Evolutionary conservation across 2,797 vertebrate species (phyloP), one percentile per base, ranked within the genome.

Genomic region (Notolepis coatsorum): DNA sequence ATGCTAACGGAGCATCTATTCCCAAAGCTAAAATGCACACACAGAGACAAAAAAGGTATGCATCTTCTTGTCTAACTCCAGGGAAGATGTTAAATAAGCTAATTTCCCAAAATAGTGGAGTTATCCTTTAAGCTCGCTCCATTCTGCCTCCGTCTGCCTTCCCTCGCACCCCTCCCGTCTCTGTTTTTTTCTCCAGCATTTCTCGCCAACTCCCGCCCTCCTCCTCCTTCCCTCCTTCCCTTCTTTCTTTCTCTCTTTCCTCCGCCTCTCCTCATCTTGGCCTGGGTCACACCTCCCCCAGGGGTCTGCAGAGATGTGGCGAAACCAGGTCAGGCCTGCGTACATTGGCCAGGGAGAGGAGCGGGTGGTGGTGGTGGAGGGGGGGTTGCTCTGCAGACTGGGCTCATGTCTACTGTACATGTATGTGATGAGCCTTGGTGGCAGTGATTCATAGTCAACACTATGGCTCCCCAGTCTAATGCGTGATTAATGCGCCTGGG

Each of bases 241-340:
- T 49, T 7, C 27, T 25, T 18, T 18, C 47, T 28, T 25, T 15
- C 12, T 31, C 30, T 21, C 18, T 24, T 43, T 20, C 15, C 20
- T 13, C 9, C 35, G n/a, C 24, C 21, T 28, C 25, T 10, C 64
- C 49, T 77, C 41, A 31, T 8, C 73, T 62, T 76, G 56, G 41
- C 65, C n/a, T 51, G 67, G 51, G 56, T 23, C 61, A 35, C 65
- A 39, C 68, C 67, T n/a, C 53, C 61, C 49, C 60, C 41, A 12
- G 5, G n/a, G 10, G 68, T 77, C 69, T 74, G 24, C 42, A 79
- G 74, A 61, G 74, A 71, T 73, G 68, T 71, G 71, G 68, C 64
- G 73, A 86, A 90, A 87, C 73, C 84, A 86, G 85, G 86, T 90
- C 86, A 89, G 61, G 65, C 71, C 70, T 79, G 67, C 64, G 76